Base-by-base conservation (phyloP, 1,140 invertebrate species). In the Leptinotarsa defecta region DNA sequence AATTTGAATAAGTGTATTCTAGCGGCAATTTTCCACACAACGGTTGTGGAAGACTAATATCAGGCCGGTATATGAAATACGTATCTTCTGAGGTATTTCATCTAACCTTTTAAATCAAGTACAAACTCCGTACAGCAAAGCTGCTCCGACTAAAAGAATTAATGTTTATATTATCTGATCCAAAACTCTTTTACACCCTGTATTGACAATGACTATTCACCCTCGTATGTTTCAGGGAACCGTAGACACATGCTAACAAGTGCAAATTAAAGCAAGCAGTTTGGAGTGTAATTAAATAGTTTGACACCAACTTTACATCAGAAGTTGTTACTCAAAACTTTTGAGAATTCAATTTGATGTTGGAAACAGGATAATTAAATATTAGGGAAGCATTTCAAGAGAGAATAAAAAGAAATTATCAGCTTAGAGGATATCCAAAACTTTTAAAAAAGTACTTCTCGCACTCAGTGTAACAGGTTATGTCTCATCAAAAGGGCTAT, bases 181-280 rank as follows among this genome's bases (percentile, higher is more conserved):
- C 2, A 3, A 8, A 43, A 43, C 34, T 2, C 34, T 43, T 43
- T 43, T 11, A 1, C 8, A 43, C 2, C 34, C 34, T 11, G 8
- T 0, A 43, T 43, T 43, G 34, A 3, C 3, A 43, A 43, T 43
- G 1, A 43, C 34, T 11, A 43, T 57, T n/a, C 4, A 57, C n/a
- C 52, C 52, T 19, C n/a, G 52, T 57, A 15, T 57, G 52, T 19
- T 57, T 57, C 52, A 57, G n/a, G n/a, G 52, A 19, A 57, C 8
- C 34, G 52, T 57, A 4, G 64, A 65, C 64, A 65, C 22, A 65
- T 65, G 64, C 20, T 65, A 24, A 65, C 64, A 65, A 65, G 22
- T 65, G 64, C 64, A 65, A 24, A 65, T 65, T 65, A 27, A 65
- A 65, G 64, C 64, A 65, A 22, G 64, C 64, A 34, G 20, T 34